phyloP scores from a whole-genome alignment of 2,113 vertebrate species.

The Pseudopodoces humilis region DNA sequence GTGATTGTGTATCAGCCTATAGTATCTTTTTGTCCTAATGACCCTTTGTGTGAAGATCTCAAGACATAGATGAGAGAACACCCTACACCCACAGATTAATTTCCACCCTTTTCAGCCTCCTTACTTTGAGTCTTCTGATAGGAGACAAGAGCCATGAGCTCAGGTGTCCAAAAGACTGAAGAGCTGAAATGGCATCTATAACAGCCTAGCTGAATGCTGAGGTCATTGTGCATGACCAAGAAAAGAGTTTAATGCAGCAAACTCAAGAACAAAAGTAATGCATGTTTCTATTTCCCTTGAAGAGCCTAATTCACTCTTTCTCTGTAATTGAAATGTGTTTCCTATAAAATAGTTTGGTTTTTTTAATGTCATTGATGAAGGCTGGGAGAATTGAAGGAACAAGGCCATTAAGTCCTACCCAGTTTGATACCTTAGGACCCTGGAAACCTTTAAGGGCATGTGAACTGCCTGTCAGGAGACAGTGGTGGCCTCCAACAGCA shows the following conservation, averaged over 20 bases:
- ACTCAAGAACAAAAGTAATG: background rate
- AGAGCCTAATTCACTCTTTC: background rate
- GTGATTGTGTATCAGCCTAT: background rate
- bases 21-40: background rate
- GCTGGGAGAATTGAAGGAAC: background rate
- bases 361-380: fast-evolving
- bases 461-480: background rate
- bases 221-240: background rate
- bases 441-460: background rate
- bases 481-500: background rate
- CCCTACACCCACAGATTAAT: background rate
- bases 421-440: background rate
- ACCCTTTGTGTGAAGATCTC: background rate
- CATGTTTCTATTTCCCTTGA: background rate
- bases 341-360: background rate
- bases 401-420: background rate
- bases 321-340: background rate
- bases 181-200: background rate
- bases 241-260: background rate
- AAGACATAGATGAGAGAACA: background rate
- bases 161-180: background rate
- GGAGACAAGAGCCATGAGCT: background rate
- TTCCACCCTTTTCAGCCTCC: background rate
- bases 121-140: background rate
- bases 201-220: background rate